Conservation (phyloP, 2,888 invertebrate species). For the Griposia aprilina region DNA sequence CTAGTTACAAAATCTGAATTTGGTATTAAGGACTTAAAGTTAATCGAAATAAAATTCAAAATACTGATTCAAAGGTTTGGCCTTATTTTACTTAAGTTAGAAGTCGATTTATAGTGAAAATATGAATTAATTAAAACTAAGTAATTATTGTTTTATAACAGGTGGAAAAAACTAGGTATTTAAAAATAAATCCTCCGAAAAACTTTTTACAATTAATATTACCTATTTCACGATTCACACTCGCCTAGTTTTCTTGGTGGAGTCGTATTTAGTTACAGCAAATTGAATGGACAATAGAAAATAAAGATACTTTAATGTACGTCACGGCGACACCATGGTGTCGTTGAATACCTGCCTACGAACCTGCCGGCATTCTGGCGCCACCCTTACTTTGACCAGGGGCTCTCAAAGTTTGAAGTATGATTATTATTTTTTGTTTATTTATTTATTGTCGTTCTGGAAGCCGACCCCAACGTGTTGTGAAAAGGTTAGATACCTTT, state of each 20-base stretch:
- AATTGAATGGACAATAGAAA: conserved; percentile 33
- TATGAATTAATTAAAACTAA: neutral
- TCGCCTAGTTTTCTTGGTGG: neutral
- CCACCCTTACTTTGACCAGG: conserved; percentile 75
- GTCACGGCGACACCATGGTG: conserved; percentile 66
- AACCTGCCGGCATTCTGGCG: conserved; percentile 81
- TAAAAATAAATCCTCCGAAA: neutral
- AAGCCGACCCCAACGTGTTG: too few species aligned
- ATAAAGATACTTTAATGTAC: conserved; percentile 21
- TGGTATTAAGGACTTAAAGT: neutral
- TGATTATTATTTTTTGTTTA: too few species aligned
- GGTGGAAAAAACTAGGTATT: neutral
- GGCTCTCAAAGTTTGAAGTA: conserved; percentile 71
- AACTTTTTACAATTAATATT: neutral
- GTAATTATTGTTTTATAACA: neutral
- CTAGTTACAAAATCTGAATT: neutral
- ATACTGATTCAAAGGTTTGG: neutral
- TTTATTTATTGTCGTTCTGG: too few species aligned
- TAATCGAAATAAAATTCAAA: neutral
- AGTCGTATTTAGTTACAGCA: conserved; percentile 5
- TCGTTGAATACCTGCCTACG: conserved; percentile 79
- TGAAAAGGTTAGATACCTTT: too few species aligned
- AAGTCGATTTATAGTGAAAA: neutral
- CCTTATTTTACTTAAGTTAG: neutral
- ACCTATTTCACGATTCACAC: neutral